Evolutionary conservation across 2,888 invertebrate genomes (phyloP), one percentile per base, ranked within the genome.

Genomic region (Lissonota sp.): DNA sequence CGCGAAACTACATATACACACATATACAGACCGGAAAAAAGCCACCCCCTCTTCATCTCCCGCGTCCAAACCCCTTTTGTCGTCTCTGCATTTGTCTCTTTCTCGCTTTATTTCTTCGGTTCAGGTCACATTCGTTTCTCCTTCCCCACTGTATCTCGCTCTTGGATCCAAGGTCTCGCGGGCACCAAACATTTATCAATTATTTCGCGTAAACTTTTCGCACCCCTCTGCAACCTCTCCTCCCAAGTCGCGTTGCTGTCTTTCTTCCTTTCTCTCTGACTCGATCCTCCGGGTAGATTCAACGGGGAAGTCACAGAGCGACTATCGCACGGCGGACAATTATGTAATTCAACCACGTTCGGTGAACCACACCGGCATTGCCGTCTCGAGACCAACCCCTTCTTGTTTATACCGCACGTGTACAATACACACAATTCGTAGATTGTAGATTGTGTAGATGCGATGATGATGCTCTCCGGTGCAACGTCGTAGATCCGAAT

Each of bases 101-200:
- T 39, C 60, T 37, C 63, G 42, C 53, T 44, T 7, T 44, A 1
- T 44, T 10, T 64, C 64, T 16, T 26, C 26, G 26, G 26, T 26
- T 26, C 26, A 26, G 26, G 26, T 26, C 26, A 63, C 63, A 69
- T 49, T 49, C 63, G 40, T 49, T 57, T 12, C 51, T 49, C 10
- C 42, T 37, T 69, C 37, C 58, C 46, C 46, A 26, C 44, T 60
- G 46, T 44, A 70, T 57, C 63, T 55, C 12, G 8, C 60, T 44
- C 55, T 64, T 57, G 58, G 42, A 40, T 57, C 26, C 57, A 40
- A 62, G 69, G 83, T 84, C 86, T 83, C 80, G 82, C 83, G 83
- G 82, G 83, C 83, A 76, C 79, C 79, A 84, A 84, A 88, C 88
- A 88, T 89, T 88, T 90, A 90, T 90, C 90, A 90, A 88, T 90